A percentile compares a stretch with the other conserved stretches of the same genome.
Evolutionary conservation across 2,888 invertebrate species (phyloP).

Genomic region (Syrphus vitripennis): DNA sequence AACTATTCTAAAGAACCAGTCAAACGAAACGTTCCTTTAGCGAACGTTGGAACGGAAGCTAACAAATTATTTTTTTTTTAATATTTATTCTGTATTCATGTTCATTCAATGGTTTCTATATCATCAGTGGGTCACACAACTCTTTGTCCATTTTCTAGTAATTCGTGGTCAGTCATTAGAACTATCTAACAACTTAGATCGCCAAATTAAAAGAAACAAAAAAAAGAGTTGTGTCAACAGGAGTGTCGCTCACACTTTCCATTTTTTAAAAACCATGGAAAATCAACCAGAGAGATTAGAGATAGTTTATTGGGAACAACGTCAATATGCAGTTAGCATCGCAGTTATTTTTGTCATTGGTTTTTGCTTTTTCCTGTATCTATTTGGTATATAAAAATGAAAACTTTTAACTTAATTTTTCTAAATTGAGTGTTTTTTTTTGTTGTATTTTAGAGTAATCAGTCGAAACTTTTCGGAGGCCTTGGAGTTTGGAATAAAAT

Average conservation of each 20-base stretch:
- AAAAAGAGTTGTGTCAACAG: background rate
- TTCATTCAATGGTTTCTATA: background rate
- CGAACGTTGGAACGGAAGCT: conserved; percentile 6
- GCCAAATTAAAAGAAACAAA: background rate
- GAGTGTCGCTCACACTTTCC: conserved; percentile 5
- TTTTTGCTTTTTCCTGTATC: background rate
- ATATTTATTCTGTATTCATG: conserved; percentile 6
- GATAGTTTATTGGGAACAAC: background rate
- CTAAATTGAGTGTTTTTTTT: background rate
- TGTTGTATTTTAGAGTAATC: background rate
- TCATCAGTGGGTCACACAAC: background rate
- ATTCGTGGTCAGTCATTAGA: conserved; percentile 23
- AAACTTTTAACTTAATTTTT: background rate
- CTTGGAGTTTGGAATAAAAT: conserved; percentile 50
- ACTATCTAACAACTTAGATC: background rate
- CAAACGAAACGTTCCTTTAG: background rate
- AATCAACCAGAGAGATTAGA: background rate
- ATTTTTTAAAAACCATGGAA: too few species aligned
- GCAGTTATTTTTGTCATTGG: background rate
- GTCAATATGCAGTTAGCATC: conserved; percentile 41
- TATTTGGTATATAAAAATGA: conserved; percentile 19
- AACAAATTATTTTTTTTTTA: background rate
- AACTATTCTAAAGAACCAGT: background rate
- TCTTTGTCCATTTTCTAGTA: background rate
- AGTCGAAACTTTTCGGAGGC: conserved; percentile 31